Percentiles rank a stretch among this genome's conserved stretches.
phyloP scores from a whole-genome alignment of 1,140 invertebrate genomes.

The Tetramorium alpestre region DNA sequence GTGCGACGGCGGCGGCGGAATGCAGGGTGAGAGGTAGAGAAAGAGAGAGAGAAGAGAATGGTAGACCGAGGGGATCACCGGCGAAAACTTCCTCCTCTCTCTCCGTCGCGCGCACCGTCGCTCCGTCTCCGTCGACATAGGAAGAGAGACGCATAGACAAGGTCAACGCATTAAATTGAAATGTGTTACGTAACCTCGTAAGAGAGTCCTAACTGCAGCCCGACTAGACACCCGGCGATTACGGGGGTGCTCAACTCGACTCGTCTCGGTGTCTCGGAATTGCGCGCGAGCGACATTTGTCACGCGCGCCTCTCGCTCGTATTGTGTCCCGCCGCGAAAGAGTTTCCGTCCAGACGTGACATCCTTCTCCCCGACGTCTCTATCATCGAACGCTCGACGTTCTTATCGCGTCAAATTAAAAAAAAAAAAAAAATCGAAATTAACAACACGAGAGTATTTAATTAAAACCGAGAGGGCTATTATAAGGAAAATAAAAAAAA shows the following conservation, averaged over 20 bases:
- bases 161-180: slow-evolving; percentile 83
- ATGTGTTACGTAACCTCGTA: slow-evolving; percentile 82
- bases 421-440: not conserved
- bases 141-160: slow-evolving; percentile 83
- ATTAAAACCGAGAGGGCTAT: not conserved
- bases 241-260: slow-evolving; percentile 78
- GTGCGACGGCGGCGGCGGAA: slow-evolving; percentile 47
- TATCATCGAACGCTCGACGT: not conserved
- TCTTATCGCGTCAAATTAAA: slow-evolving; percentile 1
- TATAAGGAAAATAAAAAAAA: not conserved
- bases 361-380: not conserved
- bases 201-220: slow-evolving; percentile 77
- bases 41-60: slow-evolving; percentile 14
- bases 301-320: slow-evolving; percentile 21
- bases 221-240: slow-evolving; percentile 82
- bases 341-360: slow-evolving; percentile 1
- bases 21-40: slow-evolving; percentile 2
- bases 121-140: slow-evolving; percentile 72
- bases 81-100: slow-evolving; percentile 74
- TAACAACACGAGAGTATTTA: not conserved
- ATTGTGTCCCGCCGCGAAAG: slow-evolving; percentile 6
- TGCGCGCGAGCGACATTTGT: not conserved
- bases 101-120: slow-evolving; percentile 57
- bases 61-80: slow-evolving; percentile 59
- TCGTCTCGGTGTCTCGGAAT: slow-evolving; percentile 12